phyloP scores from a whole-genome alignment of 23 tunicate genomes.

The Corella eumyota region DNA sequence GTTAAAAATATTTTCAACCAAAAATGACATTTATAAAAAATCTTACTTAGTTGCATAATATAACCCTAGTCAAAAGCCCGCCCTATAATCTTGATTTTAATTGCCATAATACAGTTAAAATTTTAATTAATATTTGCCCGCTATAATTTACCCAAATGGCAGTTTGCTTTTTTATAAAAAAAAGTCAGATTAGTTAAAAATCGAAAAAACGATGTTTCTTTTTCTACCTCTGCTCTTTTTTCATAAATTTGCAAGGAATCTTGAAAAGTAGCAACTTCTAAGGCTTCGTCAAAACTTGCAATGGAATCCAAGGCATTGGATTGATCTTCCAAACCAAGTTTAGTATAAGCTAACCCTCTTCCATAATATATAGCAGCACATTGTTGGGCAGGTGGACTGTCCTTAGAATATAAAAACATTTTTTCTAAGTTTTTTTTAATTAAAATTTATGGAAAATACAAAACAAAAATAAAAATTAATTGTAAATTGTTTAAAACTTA shows the following conservation, averaged over 20 bases:
- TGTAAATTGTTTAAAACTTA: neutral
- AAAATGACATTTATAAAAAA: no score
- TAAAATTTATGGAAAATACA: neutral
- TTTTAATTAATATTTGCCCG: no score
- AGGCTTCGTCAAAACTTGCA: constrained; percentile 48
- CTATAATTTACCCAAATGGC: no score
- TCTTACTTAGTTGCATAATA: no score
- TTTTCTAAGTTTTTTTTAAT: no score
- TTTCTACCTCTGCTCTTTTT: constrained; percentile 77
- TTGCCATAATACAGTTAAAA: no score
- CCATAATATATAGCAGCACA: constrained; percentile 64
- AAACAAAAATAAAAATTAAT: neutral
- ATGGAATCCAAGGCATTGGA: constrained; percentile 29
- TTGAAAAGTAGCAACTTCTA: constrained; percentile 5
- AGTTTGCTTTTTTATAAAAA: no score
- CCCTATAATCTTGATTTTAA: no score
- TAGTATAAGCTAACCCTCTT: constrained; percentile 37
- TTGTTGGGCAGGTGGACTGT: constrained; percentile 10
- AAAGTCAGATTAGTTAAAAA: no score
- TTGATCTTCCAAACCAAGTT: constrained; percentile 34
- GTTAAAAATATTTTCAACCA: constrained; percentile 1
- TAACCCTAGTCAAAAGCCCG: no score
- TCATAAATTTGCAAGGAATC: constrained; percentile 43
- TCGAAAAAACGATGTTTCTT: no score
- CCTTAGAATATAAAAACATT: no score